These are phyloP conservation scores for Sternotherus odoratus DNA, from an alignment of 2,797 vertebrate species.

Conservation along the genomic window DNA sequence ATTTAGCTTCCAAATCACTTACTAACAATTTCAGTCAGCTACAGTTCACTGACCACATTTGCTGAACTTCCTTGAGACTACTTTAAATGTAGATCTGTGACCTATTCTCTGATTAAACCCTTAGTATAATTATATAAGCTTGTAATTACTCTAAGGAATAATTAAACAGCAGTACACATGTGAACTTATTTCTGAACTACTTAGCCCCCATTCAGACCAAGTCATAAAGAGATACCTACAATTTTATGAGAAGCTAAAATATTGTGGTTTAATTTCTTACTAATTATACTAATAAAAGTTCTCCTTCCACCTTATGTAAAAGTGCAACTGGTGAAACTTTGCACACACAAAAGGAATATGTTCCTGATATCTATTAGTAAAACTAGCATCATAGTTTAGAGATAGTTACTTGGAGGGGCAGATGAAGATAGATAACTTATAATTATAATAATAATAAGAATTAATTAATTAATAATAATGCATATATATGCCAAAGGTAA, in stretches of 20 bases:
- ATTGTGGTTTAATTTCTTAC: neutral
- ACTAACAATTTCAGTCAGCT: neutral
- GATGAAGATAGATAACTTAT: neutral
- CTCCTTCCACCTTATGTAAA: neutral
- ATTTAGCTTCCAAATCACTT: neutral
- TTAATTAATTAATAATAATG: too few relatives aligned
- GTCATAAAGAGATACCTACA: neutral
- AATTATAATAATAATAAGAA: too few relatives aligned
- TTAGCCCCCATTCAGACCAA: neutral
- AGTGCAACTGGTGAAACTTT: too few relatives aligned
- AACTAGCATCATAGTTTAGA: neutral
- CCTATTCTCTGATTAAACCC: conserved; percentile 21
- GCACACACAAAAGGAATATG: neutral
- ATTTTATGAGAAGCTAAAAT: conserved; percentile 20
- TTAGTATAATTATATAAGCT: conserved; percentile 8
- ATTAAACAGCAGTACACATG: neutral
- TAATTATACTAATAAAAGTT: neutral
- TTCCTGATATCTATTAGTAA: neutral
- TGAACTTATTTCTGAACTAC: neutral
- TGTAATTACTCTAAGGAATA: neutral
- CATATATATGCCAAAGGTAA: neutral
- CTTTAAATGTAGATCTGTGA: conserved; percentile 26
- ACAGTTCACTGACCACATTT: neutral
- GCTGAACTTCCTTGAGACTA: neutral
- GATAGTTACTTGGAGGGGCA: neutral